Evolutionary conservation across 1,140 invertebrate genomes (phyloP), one percentile per base, ranked within the genome.

Genomic region (Drosophila athabasca): DNA sequence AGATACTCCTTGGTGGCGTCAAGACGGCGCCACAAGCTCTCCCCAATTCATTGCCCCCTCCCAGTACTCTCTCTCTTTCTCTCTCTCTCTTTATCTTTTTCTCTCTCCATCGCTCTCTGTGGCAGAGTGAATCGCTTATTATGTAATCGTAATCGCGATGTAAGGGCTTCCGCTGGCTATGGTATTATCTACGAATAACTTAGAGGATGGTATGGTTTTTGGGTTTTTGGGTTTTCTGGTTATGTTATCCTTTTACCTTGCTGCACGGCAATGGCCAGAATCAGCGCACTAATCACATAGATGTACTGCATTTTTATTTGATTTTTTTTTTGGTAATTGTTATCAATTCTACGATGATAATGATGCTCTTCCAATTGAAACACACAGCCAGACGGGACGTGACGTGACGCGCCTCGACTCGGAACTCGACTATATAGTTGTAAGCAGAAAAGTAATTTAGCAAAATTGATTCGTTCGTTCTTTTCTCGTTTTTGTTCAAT

Each of bases 241-340:
- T 58, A 35, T 17, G 43, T 45, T 59, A 29, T 65, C 43, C 22
- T 44, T 66, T 74, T 88, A 88, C 83, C 83, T 88, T 88, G 83
- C 76, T 88, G 83, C 76, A 88, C 83, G 65, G 79, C 79, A 62
- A 88, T 83, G 62, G 83, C 84, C 72, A 88, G 58, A 79, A 88
- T 79, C 26, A 88, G 68, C 71, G 84, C 83, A 68, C 83, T 89
- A 74, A 88, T 88, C 79, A 88, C 68, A 79, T 88, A 88, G 76
- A 88, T 79, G 64, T 88, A 79, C 84, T 88, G 83, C 83, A 88
- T 88, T 76, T 82, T 73, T 8, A 24, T 68, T 70, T 46, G 58
- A 43, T 59, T 35, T 51, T 66, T 39, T 51, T 51, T 55, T 74
- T 39, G 17, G 17, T 19, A 46, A 22, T 50, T 29, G 39, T 62